Evolutionary conservation across 2,888 invertebrate genomes (phyloP).

Genomic region (Eupithecia tripunctaria): DNA sequence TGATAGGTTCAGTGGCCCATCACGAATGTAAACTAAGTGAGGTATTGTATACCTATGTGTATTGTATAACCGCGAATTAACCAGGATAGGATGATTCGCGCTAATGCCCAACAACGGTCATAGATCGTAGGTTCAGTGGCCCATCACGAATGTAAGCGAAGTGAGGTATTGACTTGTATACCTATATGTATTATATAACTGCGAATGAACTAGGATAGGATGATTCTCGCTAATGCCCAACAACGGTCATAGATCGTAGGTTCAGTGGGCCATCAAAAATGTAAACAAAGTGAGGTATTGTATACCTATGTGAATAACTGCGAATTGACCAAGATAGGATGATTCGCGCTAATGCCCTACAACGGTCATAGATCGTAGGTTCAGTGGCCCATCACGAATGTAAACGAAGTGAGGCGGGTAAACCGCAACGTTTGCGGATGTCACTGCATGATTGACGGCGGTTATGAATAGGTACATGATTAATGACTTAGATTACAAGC

Average conservation of each 20-base stretch:
- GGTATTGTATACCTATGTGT: too few species aligned
- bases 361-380: neutral
- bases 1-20: slow-evolving; percentile 27
- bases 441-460: slow-evolving; percentile 73
- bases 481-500: slow-evolving; percentile 60
- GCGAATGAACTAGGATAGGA: too few species aligned
- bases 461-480: slow-evolving; percentile 76
- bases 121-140: slow-evolving; percentile 7
- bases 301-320: too few species aligned
- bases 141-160: slow-evolving; percentile 46
- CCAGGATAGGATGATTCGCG: too few species aligned
- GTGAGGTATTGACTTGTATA: too few species aligned
- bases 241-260: too few species aligned
- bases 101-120: neutral
- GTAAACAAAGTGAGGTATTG: too few species aligned
- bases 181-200: too few species aligned
- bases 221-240: too few species aligned
- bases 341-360: neutral
- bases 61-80: too few species aligned
- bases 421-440: slow-evolving; percentile 66
- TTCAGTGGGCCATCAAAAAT: too few species aligned
- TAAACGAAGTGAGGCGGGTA: slow-evolving; percentile 54
- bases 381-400: slow-evolving; percentile 38
- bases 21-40: slow-evolving; percentile 48
- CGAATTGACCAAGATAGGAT: too few species aligned